Evolutionary conservation across 2,888 invertebrate genomes (phyloP).

Genomic region (Steinernema hermaphroditum): DNA sequence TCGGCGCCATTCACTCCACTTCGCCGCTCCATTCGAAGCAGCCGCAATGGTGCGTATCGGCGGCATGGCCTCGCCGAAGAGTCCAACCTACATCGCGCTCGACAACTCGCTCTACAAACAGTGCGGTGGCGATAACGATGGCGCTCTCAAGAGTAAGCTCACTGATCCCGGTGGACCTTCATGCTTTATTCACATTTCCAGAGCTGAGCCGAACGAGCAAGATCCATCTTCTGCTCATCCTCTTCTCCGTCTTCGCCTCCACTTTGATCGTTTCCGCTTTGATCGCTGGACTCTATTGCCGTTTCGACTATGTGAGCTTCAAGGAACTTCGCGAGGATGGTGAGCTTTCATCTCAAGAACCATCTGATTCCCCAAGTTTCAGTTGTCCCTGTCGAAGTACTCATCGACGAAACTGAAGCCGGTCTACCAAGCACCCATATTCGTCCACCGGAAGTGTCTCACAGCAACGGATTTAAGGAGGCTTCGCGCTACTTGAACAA

Average conservation of each 20-base stretch:
- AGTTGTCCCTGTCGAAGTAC: not conserved
- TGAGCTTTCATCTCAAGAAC: not conserved
- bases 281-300: conserved; percentile 2
- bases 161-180: not conserved
- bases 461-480: conserved; percentile 25
- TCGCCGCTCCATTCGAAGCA: not conserved
- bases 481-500: conserved; percentile 21
- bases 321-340: not conserved
- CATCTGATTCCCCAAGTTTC: not conserved
- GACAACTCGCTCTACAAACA: conserved; percentile 25
- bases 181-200: not conserved
- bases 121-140: not conserved
- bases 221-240: not conserved
- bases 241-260: conserved; percentile 8
- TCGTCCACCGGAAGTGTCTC: conserved; percentile 10
- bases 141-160: not conserved
- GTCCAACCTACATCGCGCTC: conserved; percentile 14
- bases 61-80: not conserved
- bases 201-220: conserved; percentile 14
- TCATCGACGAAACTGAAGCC: conserved; percentile 5
- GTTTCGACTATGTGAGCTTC: not conserved
- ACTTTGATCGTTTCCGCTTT: not conserved
- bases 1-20: conserved; percentile 1
- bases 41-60: conserved; percentile 18
- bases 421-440: conserved; percentile 19